A percentile compares a stretch with the other conserved stretches of the same genome.
Evolutionary conservation across 1,140 invertebrate species (phyloP).

Genomic region (Heliconius hermathena): DNA sequence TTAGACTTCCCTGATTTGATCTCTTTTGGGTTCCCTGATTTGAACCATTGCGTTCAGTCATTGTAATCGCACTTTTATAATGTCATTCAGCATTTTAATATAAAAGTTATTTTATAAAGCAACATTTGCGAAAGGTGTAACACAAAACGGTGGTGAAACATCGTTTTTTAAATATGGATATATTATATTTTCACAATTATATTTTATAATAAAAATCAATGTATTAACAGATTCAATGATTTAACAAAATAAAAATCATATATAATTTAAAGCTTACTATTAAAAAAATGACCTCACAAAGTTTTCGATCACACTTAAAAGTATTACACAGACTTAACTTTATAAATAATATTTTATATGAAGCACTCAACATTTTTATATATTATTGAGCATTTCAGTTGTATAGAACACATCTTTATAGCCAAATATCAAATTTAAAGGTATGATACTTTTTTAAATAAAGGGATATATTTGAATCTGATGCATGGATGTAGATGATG

Average conservation of each 20-base stretch:
- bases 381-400: not conserved
- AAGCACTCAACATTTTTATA: not conserved
- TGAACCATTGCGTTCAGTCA: too few relatives aligned
- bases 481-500: not conserved
- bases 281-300: not conserved
- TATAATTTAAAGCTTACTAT: not conserved
- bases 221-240: not conserved
- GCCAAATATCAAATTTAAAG: not conserved
- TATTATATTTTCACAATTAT: not conserved
- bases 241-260: not conserved
- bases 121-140: too few relatives aligned
- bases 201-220: not conserved
- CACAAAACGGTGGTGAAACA: not conserved
- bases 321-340: not conserved
- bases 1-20: too few relatives aligned
- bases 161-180: not conserved
- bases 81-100: too few relatives aligned
- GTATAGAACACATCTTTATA: not conserved
- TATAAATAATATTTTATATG: not conserved
- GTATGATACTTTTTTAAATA: too few relatives aligned
- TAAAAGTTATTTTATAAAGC: too few relatives aligned
- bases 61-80: too few relatives aligned
- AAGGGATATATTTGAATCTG: not conserved
- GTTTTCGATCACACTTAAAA: not conserved
- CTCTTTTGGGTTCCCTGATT: too few relatives aligned